A percentile compares a stretch with the other conserved stretches of the same genome.
phyloP scores from a whole-genome alignment of 1,140 invertebrate genomes.

The Hetaerina americana region DNA sequence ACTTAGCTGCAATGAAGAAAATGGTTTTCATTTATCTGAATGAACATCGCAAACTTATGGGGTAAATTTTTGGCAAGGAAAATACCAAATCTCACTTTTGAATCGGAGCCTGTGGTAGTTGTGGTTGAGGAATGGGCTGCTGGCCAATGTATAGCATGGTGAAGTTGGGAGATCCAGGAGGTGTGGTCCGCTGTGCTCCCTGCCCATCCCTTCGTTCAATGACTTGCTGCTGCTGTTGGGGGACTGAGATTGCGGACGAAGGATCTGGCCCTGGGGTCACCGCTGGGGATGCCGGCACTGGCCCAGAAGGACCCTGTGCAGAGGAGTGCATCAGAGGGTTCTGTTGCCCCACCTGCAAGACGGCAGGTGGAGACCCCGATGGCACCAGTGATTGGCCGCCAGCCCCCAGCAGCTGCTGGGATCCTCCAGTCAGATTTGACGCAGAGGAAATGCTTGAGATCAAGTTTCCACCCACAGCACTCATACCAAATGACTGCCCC shows the following conservation, averaged over 20 bases:
- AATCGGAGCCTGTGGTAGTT: constrained; percentile 1
- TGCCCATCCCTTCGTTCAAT: constrained; percentile 25
- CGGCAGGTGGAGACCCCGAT: constrained; percentile 34
- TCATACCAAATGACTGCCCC: not conserved
- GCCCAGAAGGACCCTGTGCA: constrained; percentile 5
- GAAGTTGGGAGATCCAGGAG: constrained; percentile 39
- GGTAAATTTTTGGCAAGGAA: not conserved
- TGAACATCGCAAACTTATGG: no score
- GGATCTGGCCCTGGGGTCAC: constrained; percentile 26
- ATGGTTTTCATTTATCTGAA: no score
- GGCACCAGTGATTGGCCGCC: not conserved
- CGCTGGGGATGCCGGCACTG: not conserved
- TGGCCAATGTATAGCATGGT: constrained; percentile 12
- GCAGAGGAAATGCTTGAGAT: not conserved
- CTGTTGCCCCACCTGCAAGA: constrained; percentile 17
- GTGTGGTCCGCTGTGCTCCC: constrained; percentile 26
- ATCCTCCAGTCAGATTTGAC: not conserved
- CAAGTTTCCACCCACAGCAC: not conserved
- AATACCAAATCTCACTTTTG: constrained; percentile 6
- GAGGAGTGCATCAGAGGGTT: constrained; percentile 27
- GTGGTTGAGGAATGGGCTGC: not conserved
- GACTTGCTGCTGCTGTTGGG: not conserved
- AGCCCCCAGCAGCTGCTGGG: constrained; percentile 17
- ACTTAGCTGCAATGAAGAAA: no score
- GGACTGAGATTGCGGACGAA: constrained; percentile 28